Percentiles rank a stretch among this genome's conserved stretches.
These are phyloP conservation scores for Borostomias antarcticus DNA, from an alignment of 2,797 vertebrate genomes.

Conservation along the genomic window DNA sequence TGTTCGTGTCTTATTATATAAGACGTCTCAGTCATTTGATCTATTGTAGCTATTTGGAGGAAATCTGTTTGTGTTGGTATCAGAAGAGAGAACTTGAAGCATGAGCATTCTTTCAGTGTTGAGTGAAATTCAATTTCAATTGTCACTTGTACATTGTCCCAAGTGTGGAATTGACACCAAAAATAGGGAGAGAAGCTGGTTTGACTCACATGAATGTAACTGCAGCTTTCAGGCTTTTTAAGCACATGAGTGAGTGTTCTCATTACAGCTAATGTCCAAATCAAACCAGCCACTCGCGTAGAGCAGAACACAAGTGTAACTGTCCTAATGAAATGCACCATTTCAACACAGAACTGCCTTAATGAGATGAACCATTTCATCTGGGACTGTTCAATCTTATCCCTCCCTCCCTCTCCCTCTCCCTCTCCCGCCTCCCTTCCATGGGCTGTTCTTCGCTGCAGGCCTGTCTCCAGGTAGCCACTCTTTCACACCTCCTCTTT, in stretches of 20 bases:
- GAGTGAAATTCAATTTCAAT: too few relatives aligned
- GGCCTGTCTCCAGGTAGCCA: background rate
- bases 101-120: too few relatives aligned
- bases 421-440: background rate
- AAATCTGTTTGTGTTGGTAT: background rate
- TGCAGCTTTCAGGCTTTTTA: background rate
- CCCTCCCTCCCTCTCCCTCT: background rate
- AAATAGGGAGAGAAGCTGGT: too few relatives aligned
- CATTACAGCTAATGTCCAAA: background rate
- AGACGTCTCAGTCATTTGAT: too few relatives aligned
- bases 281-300: background rate
- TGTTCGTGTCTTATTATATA: too few relatives aligned
- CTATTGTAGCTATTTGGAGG: background rate
- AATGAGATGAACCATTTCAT: slow-evolving; percentile 21
- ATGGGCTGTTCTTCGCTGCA: slow-evolving; percentile 17
- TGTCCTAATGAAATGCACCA: slow-evolving; percentile 8
- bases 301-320: background rate
- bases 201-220: too few relatives aligned
- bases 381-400: slow-evolving; percentile 18
- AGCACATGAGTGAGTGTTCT: background rate
- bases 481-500: background rate
- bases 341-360: too few relatives aligned
- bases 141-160: too few relatives aligned
- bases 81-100: background rate
- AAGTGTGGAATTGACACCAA: too few relatives aligned